A percentile compares a stretch with the other conserved stretches of the same genome.
Evolutionary conservation across 1,140 invertebrate genomes (phyloP).

Genomic region (Drosophila auraria): DNA sequence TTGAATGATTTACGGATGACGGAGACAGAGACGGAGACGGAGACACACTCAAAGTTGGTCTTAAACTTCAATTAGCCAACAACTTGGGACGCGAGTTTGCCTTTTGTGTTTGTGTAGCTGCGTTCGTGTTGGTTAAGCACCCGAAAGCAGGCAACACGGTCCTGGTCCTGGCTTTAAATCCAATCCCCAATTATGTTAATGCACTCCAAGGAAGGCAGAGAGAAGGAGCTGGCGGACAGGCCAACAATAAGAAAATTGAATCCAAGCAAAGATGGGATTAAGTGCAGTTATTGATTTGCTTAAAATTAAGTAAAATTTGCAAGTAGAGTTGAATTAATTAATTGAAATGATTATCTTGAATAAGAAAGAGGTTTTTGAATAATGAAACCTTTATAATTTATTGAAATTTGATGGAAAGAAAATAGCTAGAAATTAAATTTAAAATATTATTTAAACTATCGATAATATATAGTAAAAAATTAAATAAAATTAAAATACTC

Average conservation of each 20-base stretch:
- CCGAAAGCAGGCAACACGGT: conserved; percentile 35
- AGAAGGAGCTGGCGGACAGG: too few species aligned
- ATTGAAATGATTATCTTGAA: too few species aligned
- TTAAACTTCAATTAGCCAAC: conserved; percentile 56
- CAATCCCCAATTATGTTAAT: conserved; percentile 32
- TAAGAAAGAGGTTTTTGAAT: too few species aligned
- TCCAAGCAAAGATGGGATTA: conserved; percentile 2
- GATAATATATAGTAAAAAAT: neutral
- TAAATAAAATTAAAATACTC: neutral
- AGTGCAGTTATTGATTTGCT: neutral
- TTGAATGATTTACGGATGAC: conserved; percentile 53
- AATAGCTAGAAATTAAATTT: neutral
- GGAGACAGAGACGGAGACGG: neutral
- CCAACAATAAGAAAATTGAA: neutral
- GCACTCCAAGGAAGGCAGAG: conserved; percentile 1
- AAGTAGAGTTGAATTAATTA: too few species aligned
- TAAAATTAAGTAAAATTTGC: too few species aligned
- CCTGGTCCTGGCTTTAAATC: conserved; percentile 21
- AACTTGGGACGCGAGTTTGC: conserved; percentile 12
- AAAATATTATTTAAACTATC: neutral
- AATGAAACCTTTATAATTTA: too few species aligned
- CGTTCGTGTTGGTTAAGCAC: conserved; percentile 9
- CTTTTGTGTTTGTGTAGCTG: neutral
- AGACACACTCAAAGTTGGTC: conserved; percentile 18
- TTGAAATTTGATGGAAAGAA: neutral